Base-by-base conservation (phyloP, 2,888 invertebrate genomes). In the Sisyra nigra region DNA sequence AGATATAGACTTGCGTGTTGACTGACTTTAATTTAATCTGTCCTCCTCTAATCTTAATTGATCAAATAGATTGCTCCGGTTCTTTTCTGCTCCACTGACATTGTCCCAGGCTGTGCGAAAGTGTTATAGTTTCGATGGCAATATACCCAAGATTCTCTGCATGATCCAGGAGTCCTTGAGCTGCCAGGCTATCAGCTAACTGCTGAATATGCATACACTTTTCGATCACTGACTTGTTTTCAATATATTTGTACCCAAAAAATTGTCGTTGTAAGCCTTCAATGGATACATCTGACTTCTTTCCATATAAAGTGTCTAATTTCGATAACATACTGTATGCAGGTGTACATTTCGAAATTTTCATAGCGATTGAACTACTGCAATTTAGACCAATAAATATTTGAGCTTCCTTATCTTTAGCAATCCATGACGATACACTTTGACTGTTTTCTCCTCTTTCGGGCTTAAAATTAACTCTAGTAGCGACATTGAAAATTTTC, bases 71-170 rank as follows among this genome's bases (percentile, higher is more conserved):
- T 17, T 9, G 24, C 31, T 13, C 15, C 29, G 18, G 14, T 2
- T 33, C 24, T 33, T 41, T 6, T 33, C 34, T 8, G 6, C 4
- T 15, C 10, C 32, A 36, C 14, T 46, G 5, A 49, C 46, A 38
- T 48, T 48, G 14, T 51, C 48, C 52, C 50, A 54, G 15, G 48
- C 47, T 29, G 49, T 49, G 37, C 51, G 41, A 42, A 53, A 50
- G 17, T 53, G 51, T 46, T 51, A 33, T 3, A 53, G 42, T 40
- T 51, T 51, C 6, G 43, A 41, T 19, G 53, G 51, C 13, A 54
- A 40, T 29, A 49, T 48, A 37, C 45, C 46, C 13, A 50, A n/a
- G n/a, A n/a, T n/a, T n/a, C n/a, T n/a, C n/a, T n/a, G n/a, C n/a
- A n/a, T n/a, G n/a, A n/a, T n/a, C n/a, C n/a, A n/a, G n/a, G n/a